Evolutionary conservation across 23 tunicate genomes (phyloP), one percentile per base, ranked within the genome.

Genomic region (Trididemnum clinides): DNA sequence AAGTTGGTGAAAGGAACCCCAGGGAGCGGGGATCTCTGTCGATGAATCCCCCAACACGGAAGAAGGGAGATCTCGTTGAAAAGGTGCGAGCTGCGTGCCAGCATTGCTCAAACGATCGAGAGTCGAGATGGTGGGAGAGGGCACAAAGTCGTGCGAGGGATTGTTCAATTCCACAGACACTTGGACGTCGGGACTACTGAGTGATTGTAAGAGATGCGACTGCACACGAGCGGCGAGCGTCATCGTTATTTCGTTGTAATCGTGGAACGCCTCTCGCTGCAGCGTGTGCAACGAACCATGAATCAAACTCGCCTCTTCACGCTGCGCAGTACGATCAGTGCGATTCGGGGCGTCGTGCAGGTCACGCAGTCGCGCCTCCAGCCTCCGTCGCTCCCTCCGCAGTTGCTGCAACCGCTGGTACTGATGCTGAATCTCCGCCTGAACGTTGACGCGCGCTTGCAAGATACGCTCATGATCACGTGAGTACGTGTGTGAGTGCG

Each of bases 381-480:
- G 79, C 29, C 92, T 63, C 63, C 90, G 86, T 1, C 97, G 86
- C 65, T 92, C 97, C 64, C 66, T 83, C 25, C 92, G 86, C 54
- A 92, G 69, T 2, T 57, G 49, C 50, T 83, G 86, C 57, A 92
- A 64, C 20, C 97, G 64, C 23, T 87, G 78, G 82, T 88, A 92
- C 66, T 92, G 97, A 38, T 92, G 97, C 57, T 70, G 89, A 22
- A 92, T 92, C 51, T 92, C 92, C n/a, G 91, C 97, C 31, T 92
- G 90, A 0, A 92, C 97, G 39, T 86, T 92, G n/a, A 92, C 97
- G 49, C 89, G 88, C 20, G 97, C 97, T 50, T 84, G 92, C 7
- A 88, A 57, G 57, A 92, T 92, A 15, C 91, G 74, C 64, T 85
- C 71, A 39, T 91, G 96, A 33, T 87, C 90, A 10, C 88, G 88